Evolutionary conservation across 2,113 vertebrate species (phyloP).

Genomic region (Sitta europaea): DNA sequence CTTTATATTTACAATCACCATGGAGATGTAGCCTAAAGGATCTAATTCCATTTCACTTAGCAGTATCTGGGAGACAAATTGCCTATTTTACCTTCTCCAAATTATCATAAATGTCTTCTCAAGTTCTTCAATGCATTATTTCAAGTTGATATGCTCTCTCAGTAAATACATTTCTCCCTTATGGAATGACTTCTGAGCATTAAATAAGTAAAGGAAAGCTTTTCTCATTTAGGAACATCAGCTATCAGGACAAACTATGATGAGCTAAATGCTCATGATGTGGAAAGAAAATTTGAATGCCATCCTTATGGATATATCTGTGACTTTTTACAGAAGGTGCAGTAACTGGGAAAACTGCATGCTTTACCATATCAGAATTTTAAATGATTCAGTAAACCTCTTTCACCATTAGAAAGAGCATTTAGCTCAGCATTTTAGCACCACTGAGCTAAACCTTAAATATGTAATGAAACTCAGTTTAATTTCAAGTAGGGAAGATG

Average conservation of each 20-base stretch:
- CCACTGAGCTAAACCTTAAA: not conserved
- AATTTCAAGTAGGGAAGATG: not conserved
- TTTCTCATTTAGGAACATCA: not conserved
- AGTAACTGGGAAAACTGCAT: not conserved
- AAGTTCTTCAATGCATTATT: not conserved
- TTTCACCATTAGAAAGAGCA: not conserved
- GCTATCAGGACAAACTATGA: not conserved
- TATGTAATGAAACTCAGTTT: not conserved
- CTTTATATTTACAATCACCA: not conserved
- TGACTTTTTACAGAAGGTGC: not conserved
- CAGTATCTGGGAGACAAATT: conserved; percentile 15
- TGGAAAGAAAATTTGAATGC: not conserved
- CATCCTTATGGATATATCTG: not conserved
- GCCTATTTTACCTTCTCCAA: not conserved
- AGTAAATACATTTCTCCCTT: not conserved
- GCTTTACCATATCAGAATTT: not conserved
- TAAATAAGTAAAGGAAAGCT: not conserved
- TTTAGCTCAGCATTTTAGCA: not conserved
- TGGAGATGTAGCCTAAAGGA: not conserved
- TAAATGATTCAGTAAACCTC: not conserved
- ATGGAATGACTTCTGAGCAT: not conserved
- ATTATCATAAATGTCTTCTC: not conserved
- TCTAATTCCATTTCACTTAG: not conserved
- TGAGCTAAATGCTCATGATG: not conserved
- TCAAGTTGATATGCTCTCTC: not conserved